Conservation (phyloP, 2,888 invertebrate genomes). For the Melitaea athalia region DNA sequence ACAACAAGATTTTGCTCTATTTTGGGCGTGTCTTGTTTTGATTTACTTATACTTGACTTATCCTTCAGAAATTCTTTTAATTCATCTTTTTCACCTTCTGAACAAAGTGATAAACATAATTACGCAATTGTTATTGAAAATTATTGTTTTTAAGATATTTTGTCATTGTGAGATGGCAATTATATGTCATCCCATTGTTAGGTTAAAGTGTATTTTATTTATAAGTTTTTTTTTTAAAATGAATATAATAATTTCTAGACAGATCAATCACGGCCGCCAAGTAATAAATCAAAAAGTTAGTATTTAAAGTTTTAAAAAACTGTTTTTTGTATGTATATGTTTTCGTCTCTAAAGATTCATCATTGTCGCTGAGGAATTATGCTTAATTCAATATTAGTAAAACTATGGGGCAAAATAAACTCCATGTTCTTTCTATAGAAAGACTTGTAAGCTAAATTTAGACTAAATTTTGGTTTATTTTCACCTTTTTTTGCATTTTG, state of each 20-base stretch:
- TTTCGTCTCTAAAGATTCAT: too few species aligned
- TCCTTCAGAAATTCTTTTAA: constrained; percentile 7
- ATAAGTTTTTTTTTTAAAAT: background rate
- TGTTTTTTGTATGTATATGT: too few species aligned
- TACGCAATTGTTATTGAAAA: background rate
- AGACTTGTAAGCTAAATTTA: too few species aligned
- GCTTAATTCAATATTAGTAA: too few species aligned
- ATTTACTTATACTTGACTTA: background rate
- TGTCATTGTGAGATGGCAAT: background rate
- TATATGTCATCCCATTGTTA: background rate
- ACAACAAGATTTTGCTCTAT: constrained; percentile 37
- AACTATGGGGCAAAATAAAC: too few species aligned
- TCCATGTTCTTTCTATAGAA: too few species aligned
- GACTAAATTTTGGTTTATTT: too few species aligned
- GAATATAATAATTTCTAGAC: background rate
- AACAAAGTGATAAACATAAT: background rate
- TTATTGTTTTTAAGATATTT: background rate
- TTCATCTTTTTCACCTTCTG: constrained; percentile 9
- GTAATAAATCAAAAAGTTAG: too few species aligned
- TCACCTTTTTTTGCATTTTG: too few species aligned
- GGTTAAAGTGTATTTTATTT: background rate
- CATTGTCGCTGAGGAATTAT: too few species aligned
- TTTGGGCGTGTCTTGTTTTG: constrained; percentile 14
- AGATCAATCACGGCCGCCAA: too few species aligned
- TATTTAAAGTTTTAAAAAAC: too few species aligned